A percentile compares a stretch with the other conserved stretches of the same genome.
Conservation (phyloP, 2,113 vertebrate species). For the Dromaius novaehollandiae region DNA sequence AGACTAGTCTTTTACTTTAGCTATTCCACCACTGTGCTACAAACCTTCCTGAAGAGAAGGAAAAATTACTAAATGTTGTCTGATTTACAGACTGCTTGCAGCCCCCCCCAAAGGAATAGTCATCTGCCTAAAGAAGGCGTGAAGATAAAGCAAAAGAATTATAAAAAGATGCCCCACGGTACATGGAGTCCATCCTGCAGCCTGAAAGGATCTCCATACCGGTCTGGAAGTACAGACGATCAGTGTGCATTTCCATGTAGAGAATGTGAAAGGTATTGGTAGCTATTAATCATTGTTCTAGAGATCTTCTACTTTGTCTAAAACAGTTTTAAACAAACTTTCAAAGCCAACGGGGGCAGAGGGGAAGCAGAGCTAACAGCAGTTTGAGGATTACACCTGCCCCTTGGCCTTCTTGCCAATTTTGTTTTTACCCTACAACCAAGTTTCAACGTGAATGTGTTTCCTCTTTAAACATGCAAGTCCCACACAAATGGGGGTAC, state of each 20-base stretch:
- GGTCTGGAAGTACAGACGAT: background rate
- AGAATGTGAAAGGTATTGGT: slow-evolving; percentile 73
- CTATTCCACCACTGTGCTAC: background rate
- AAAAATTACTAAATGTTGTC: background rate
- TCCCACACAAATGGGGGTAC: background rate
- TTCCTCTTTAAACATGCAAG: too few relatives aligned
- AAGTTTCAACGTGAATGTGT: background rate
- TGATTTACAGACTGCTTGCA: background rate
- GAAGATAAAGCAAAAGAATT: slow-evolving; percentile 43
- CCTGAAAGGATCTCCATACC: background rate
- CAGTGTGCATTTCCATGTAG: slow-evolving; percentile 63
- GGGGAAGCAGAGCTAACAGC: too few relatives aligned
- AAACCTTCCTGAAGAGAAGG: background rate
- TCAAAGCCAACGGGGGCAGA: background rate
- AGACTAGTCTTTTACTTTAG: too few relatives aligned
- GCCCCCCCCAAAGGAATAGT: background rate
- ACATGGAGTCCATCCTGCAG: background rate
- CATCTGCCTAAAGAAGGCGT: slow-evolving; percentile 14
- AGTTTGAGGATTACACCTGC: background rate
- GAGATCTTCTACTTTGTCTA: background rate
- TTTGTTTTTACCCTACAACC: too few relatives aligned
- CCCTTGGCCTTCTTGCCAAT: too few relatives aligned
- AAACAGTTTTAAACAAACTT: background rate
- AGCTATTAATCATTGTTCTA: background rate
- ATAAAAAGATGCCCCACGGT: background rate